Conservation (phyloP, 2,888 invertebrate genomes). For the Tinea trinotella region DNA sequence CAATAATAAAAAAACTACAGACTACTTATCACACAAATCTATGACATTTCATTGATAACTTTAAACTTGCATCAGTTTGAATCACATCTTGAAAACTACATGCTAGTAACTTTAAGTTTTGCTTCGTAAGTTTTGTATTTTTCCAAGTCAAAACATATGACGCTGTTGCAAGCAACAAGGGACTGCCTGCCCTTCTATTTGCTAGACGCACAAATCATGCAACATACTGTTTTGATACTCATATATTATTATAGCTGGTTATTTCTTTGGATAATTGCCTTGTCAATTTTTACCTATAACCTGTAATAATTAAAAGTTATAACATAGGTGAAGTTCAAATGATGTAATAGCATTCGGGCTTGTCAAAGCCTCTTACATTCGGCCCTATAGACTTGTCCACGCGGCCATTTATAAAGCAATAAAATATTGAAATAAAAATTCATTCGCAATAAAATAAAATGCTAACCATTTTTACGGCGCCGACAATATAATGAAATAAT, state of each 20-base stretch:
- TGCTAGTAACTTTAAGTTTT: no score
- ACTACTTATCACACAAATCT: no score
- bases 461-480: constrained; percentile 69
- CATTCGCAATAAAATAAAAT: constrained; percentile 64
- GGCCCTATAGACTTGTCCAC: background rate
- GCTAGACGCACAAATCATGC: constrained; percentile 61
- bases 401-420: constrained; percentile 57
- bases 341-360: no score
- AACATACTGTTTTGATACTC: constrained; percentile 33
- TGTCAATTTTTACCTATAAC: no score
- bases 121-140: no score
- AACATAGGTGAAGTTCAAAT: no score
- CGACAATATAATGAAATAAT: constrained; percentile 71
- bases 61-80: no score
- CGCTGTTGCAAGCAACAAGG: constrained; percentile 37
- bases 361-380: background rate
- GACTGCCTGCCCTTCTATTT: constrained; percentile 35
- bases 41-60: no score
- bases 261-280: background rate
- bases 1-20: no score
- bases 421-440: constrained; percentile 69
- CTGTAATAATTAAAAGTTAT: no score
- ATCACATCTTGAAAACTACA: no score
- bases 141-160: background rate
- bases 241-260: background rate